Evolutionary conservation across 2,888 invertebrate species (phyloP).

Genomic region (Fragum fragum): DNA sequence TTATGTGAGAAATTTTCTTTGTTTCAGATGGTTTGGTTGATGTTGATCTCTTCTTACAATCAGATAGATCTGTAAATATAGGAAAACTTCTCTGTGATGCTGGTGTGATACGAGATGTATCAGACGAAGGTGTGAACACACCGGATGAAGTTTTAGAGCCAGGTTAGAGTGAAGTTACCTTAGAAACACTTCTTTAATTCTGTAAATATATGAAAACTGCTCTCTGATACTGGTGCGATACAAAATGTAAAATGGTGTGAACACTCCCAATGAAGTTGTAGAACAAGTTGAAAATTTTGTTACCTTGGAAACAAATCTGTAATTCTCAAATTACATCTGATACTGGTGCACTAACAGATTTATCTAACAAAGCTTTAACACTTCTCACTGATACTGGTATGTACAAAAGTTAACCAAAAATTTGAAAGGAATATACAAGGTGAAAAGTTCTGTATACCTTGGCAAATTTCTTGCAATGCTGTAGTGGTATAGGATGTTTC

Average conservation of each 20-base stretch:
- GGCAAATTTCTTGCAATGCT: too few species aligned
- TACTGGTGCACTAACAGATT: too few species aligned
- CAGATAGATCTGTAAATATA: slow-evolving; percentile 55
- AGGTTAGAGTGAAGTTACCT: background rate
- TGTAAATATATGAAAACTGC: background rate
- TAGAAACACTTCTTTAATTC: background rate
- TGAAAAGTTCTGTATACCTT: too few species aligned
- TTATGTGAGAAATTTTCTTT: too few species aligned
- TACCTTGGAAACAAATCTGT: too few species aligned
- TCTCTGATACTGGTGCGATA: slow-evolving; percentile 5
- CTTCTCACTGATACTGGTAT: too few species aligned
- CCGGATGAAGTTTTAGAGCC: background rate
- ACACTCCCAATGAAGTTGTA: background rate
- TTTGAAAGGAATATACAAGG: too few species aligned
- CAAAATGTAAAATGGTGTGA: background rate
- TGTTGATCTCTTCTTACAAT: slow-evolving; percentile 67
- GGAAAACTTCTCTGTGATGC: slow-evolving; percentile 62
- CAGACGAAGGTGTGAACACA: slow-evolving; percentile 8
- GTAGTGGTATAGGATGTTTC: too few species aligned
- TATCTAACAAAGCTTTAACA: too few species aligned
- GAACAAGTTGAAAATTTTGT: background rate
- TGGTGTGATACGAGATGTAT: slow-evolving; percentile 47
- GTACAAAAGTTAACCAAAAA: too few species aligned
- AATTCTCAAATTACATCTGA: too few species aligned
- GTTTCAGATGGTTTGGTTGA: slow-evolving; percentile 66